phyloP scores from a whole-genome alignment of 2,113 vertebrate species.

The Nycticorax nycticorax region DNA sequence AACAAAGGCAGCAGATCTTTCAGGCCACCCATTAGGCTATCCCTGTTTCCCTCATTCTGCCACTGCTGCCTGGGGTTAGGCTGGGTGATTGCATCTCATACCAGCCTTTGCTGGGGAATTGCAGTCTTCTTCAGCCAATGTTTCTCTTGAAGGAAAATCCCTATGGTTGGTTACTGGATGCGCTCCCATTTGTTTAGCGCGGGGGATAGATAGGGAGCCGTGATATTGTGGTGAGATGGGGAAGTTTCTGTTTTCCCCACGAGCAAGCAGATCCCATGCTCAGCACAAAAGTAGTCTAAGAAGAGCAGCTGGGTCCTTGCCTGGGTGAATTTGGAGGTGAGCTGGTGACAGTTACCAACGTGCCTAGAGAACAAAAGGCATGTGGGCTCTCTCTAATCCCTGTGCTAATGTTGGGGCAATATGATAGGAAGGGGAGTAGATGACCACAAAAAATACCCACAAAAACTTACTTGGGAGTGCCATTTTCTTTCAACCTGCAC shows the following conservation, averaged over 20 bases:
- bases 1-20: background rate
- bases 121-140: background rate
- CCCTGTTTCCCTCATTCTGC: background rate
- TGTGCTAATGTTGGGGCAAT: background rate
- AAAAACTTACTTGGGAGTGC: background rate
- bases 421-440: background rate
- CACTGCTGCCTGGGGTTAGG: background rate
- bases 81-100: background rate
- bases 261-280: background rate
- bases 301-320: background rate
- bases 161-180: background rate
- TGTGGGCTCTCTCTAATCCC: background rate
- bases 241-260: background rate
- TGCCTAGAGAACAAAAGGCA: background rate
- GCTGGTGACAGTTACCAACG: background rate
- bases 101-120: background rate
- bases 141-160: background rate
- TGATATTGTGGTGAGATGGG: background rate
- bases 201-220: background rate
- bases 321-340: background rate
- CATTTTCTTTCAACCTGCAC: background rate
- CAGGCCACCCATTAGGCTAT: background rate
- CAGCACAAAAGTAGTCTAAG: background rate
- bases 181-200: background rate
- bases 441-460: constrained; percentile 1